These are phyloP conservation scores for Cryptoprocta ferox DNA, from an alignment of 2,797 vertebrate genomes.

Conservation along the genomic window DNA sequence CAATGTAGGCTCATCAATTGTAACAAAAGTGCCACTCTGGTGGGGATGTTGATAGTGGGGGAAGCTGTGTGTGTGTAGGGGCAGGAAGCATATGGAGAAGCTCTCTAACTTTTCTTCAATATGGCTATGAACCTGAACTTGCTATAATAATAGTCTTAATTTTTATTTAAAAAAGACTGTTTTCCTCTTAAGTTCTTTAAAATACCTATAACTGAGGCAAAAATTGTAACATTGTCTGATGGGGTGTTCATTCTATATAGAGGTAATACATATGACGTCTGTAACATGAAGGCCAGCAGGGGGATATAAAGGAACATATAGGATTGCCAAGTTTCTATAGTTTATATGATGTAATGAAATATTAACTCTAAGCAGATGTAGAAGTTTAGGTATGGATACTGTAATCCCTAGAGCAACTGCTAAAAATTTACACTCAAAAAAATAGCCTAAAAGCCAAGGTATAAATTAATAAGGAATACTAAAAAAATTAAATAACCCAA, in stretches of 20 bases:
- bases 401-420: neutral
- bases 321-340: neutral
- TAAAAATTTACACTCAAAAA: neutral
- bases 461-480: neutral
- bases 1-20: neutral
- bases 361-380: neutral
- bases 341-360: neutral
- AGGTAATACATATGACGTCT: neutral
- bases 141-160: neutral
- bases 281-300: neutral
- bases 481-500: neutral
- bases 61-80: neutral
- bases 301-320: neutral
- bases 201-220: neutral
- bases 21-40: neutral
- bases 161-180: neutral
- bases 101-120: neutral
- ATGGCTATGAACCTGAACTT: neutral
- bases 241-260: neutral
- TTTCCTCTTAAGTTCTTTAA: neutral
- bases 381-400: neutral
- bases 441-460: neutral
- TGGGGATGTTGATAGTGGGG: neutral
- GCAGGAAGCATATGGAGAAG: neutral
- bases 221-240: neutral